Percentiles rank a stretch among this genome's conserved stretches.
phyloP scores from a whole-genome alignment of 2,113 vertebrate species.

The Dryoscopus gambensis region DNA sequence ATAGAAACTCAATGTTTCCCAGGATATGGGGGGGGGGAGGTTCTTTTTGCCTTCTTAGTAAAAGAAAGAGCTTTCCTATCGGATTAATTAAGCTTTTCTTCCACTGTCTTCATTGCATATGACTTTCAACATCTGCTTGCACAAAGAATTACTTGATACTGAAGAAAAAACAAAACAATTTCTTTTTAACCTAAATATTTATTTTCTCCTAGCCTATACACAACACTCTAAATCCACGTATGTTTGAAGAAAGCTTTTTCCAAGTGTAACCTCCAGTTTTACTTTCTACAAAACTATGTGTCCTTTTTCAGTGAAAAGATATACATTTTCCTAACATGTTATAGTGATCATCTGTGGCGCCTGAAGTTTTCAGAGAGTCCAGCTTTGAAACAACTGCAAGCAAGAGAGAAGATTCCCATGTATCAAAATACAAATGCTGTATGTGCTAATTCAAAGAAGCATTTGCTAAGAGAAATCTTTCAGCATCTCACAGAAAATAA shows the following conservation, averaged over 20 bases:
- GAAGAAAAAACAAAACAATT: background rate
- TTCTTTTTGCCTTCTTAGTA: background rate
- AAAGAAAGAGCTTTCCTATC: background rate
- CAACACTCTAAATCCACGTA: background rate
- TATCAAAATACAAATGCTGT: background rate
- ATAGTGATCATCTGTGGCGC: background rate
- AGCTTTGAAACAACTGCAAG: background rate
- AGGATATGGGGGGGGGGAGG: background rate
- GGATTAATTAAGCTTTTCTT: background rate
- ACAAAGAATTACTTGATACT: background rate
- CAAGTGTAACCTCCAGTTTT: background rate
- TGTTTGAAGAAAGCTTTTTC: background rate
- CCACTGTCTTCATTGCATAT: background rate
- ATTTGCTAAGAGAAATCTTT: constrained; percentile 30
- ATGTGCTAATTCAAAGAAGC: background rate
- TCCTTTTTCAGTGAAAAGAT: background rate
- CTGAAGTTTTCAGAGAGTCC: background rate
- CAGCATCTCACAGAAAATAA: background rate
- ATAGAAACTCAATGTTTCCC: background rate
- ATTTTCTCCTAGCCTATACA: background rate
- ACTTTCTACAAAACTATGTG: background rate
- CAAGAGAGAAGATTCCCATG: background rate
- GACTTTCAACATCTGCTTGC: background rate
- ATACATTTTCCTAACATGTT: background rate
- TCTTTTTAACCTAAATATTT: background rate